phyloP scores from a whole-genome alignment of 2,113 vertebrate genomes.

The Panthera leo region DNA sequence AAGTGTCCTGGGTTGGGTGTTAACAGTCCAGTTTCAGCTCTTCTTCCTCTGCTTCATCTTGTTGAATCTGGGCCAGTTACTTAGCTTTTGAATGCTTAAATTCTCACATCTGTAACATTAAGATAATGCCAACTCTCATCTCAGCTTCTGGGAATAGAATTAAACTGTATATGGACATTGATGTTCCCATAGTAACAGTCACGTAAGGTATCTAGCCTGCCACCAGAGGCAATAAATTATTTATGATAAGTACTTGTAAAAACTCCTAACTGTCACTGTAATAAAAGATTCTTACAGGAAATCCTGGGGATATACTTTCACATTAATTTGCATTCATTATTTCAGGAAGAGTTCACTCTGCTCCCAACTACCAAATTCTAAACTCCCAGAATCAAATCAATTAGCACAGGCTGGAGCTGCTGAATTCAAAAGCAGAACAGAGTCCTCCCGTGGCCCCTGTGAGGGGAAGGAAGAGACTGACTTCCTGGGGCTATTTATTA shows the following conservation, averaged over 20 bases:
- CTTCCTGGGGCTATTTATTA: slow-evolving; percentile 15
- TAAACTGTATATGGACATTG: slow-evolving; percentile 47
- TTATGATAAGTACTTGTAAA: slow-evolving; percentile 67
- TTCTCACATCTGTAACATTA: slow-evolving; percentile 53
- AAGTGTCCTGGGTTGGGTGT: not conserved
- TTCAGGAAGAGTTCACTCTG: slow-evolving; percentile 33
- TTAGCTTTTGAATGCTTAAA: slow-evolving; percentile 43
- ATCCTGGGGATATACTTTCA: slow-evolving; percentile 58
- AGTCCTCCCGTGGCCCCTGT: not conserved
- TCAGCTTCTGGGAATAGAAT: slow-evolving; percentile 59
- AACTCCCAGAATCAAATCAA: slow-evolving; percentile 53
- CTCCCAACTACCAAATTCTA: slow-evolving; percentile 49
- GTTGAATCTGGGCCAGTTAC: not conserved
- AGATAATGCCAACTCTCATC: slow-evolving; percentile 59
- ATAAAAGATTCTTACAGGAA: slow-evolving; percentile 73
- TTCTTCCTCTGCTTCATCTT: not conserved
- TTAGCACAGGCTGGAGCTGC: slow-evolving; percentile 30
- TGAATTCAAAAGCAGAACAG: slow-evolving; percentile 1
- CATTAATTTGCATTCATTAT: slow-evolving; percentile 63
- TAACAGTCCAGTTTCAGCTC: not conserved
- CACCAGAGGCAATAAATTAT: slow-evolving; percentile 67
- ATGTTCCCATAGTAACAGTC: slow-evolving; percentile 71
- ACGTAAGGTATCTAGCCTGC: slow-evolving; percentile 36
- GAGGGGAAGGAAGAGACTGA: slow-evolving; percentile 4
- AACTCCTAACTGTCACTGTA: slow-evolving; percentile 54